These are phyloP conservation scores for rat (Rattus norvegicus) DNA, from an alignment of 2,113 vertebrate species.

Conservation along the genomic window GRCr8 NC_086031.1:70964001-70964500, in stretches of 20 bases:
- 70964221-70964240: conserved; percentile 39
- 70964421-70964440: conserved; percentile 43
- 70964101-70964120: neutral
- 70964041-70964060: neutral
- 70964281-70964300: neutral
- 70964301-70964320: conserved; percentile 19
- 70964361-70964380: conserved; percentile 12
- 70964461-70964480: conserved; percentile 82
- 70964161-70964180: conserved; percentile 10
- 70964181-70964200: neutral
- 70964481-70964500: conserved; percentile 89
- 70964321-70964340: neutral
- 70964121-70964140: neutral
- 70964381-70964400: conserved; percentile 14
- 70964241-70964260: neutral
- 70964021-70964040: neutral
- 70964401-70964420: neutral
- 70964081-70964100: neutral
- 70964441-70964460: conserved; percentile 78
- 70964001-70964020: conserved; percentile 3
- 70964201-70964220: conserved; percentile 6
- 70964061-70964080: neutral
- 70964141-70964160: neutral
- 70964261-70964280: neutral
- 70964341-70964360: neutral